A percentile compares a stretch with the other conserved stretches of the same genome.
Evolutionary conservation across 2,888 invertebrate genomes (phyloP).

Genomic region (Endotricha flammealis): DNA sequence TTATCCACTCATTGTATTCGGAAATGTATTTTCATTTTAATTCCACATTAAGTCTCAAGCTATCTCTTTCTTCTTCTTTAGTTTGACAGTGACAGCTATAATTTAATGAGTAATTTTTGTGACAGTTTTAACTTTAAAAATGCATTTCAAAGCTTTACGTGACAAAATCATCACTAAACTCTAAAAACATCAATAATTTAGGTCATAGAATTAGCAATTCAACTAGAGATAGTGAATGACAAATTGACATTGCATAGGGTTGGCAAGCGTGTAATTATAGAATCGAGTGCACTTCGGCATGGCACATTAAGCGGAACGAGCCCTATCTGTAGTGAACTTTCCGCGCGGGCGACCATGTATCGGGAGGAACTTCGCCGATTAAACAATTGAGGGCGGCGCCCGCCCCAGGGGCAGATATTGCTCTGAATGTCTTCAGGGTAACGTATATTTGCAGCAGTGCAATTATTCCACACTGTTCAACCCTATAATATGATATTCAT

Average conservation of each 20-base stretch:
- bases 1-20: too few species aligned
- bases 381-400: slow-evolving; percentile 49
- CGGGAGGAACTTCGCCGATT: slow-evolving; percentile 60
- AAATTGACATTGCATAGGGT: background rate
- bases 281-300: slow-evolving; percentile 36
- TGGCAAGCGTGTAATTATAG: slow-evolving; percentile 38
- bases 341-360: slow-evolving; percentile 52
- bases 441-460: slow-evolving; percentile 12
- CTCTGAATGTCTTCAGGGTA: slow-evolving; percentile 21
- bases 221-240: slow-evolving; percentile 2
- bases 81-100: too few species aligned
- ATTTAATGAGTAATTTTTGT: background rate
- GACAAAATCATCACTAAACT: too few species aligned
- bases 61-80: too few species aligned
- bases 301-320: slow-evolving; percentile 52
- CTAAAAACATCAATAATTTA: too few species aligned
- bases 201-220: too few species aligned
- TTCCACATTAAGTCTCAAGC: too few species aligned
- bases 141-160: too few species aligned
- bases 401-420: slow-evolving; percentile 41
- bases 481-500: slow-evolving; percentile 1
- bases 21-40: too few species aligned
- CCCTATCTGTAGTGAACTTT: slow-evolving; percentile 55
- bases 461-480: slow-evolving; percentile 6
- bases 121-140: too few species aligned